Conservation (phyloP, 2,797 vertebrate species). For the Centroberyx gerrardi region DNA sequence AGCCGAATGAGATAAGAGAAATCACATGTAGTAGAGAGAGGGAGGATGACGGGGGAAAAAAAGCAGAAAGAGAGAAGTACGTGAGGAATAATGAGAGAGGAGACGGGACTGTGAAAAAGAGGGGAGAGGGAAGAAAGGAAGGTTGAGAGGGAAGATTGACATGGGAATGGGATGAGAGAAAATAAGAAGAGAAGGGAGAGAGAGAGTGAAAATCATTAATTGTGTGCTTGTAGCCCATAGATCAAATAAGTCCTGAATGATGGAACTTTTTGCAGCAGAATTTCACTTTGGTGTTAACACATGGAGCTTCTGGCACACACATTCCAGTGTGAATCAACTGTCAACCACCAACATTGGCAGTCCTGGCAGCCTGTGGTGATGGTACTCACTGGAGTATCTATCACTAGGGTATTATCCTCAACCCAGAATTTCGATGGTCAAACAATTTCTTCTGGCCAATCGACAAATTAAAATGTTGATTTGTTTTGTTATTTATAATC, state of each 20-base stretch:
- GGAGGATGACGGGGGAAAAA: slow-evolving; percentile 36
- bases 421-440: neutral
- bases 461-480: neutral
- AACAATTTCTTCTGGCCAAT: neutral
- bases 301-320: slow-evolving; percentile 54
- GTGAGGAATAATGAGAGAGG: slow-evolving; percentile 27
- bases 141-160: slow-evolving; percentile 25
- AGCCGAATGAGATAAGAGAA: slow-evolving; percentile 62
- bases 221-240: slow-evolving; percentile 47
- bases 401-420: slow-evolving; percentile 13
- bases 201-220: slow-evolving; percentile 50
- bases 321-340: slow-evolving; percentile 53
- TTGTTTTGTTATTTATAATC: neutral
- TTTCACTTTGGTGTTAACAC: slow-evolving; percentile 48
- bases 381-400: slow-evolving; percentile 7
- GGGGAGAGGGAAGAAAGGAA: slow-evolving; percentile 25
- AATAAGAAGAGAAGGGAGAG: neutral
- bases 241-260: slow-evolving; percentile 56
- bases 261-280: slow-evolving; percentile 45
- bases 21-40: slow-evolving; percentile 60
- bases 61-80: slow-evolving; percentile 19
- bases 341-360: slow-evolving; percentile 38
- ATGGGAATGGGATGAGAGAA: slow-evolving; percentile 27
- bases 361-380: neutral
- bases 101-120: slow-evolving; percentile 29